Conservation (phyloP, 2,888 invertebrate species). For the Lasioglossum marginatum region DNA sequence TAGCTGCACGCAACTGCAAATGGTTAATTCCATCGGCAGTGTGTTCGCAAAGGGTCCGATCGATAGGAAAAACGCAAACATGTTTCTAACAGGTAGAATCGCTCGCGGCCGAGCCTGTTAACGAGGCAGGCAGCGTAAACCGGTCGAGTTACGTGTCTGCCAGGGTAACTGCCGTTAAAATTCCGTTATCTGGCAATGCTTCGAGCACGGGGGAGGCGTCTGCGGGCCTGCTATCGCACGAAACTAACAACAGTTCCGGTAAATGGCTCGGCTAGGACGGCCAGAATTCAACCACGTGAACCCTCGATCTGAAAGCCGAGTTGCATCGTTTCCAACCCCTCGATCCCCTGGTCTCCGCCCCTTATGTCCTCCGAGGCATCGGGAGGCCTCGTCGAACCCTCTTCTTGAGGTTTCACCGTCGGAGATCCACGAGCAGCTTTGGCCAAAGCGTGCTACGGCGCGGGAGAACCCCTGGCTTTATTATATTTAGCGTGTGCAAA, state of each 20-base stretch:
- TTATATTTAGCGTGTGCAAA: conserved; percentile 81
- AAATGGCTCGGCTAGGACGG: conserved; percentile 19
- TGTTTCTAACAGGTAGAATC: conserved; percentile 3
- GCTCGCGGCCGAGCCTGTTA: conserved; percentile 26
- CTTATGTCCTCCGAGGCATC: neutral
- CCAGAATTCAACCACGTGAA: conserved; percentile 20
- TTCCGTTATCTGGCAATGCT: conserved; percentile 34
- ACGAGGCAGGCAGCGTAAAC: conserved; percentile 31
- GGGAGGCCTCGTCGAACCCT: neutral
- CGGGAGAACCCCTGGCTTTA: conserved; percentile 72
- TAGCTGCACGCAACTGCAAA: neutral
- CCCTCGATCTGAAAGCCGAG: conserved; percentile 20
- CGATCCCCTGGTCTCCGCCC: neutral
- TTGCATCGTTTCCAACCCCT: neutral
- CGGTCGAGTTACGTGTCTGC: conserved; percentile 32
- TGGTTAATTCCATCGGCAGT: neutral
- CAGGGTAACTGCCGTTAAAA: conserved; percentile 17
- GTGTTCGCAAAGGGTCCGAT: neutral
- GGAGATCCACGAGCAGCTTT: conserved; percentile 16
- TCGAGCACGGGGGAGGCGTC: conserved; percentile 20
- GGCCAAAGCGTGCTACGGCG: neutral
- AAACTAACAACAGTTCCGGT: conserved; percentile 24
- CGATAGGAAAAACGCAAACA: conserved; percentile 1
- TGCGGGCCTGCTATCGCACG: conserved; percentile 28
- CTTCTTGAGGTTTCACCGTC: neutral